Evolutionary conservation across 2,797 vertebrate species (phyloP).

Genomic region (Eptatretus atami): DNA sequence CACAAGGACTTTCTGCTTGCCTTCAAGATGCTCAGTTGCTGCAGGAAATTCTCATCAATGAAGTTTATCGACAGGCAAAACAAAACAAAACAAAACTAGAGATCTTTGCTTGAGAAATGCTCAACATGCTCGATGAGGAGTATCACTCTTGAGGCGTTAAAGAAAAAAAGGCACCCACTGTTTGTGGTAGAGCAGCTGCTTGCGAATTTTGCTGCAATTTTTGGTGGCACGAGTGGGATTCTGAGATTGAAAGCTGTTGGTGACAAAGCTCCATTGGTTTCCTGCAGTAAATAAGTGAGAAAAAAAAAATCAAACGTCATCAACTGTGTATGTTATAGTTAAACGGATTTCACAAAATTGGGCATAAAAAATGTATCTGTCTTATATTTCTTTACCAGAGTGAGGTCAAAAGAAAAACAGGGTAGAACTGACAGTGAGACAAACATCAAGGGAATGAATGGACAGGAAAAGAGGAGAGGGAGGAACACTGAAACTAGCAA

Average conservation of each 20-base stretch:
- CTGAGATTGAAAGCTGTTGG: conserved; percentile 80
- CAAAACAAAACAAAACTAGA: conserved; percentile 12
- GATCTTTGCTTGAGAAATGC: conserved; percentile 21
- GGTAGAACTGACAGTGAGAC: too few relatives aligned
- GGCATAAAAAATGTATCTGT: too few relatives aligned
- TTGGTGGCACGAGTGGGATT: conserved; percentile 49
- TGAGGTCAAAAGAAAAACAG: too few relatives aligned
- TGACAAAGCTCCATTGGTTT: conserved; percentile 98
- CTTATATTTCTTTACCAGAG: too few relatives aligned
- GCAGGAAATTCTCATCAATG: conserved; percentile 16
- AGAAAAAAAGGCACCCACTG: conserved; percentile 35
- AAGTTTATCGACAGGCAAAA: conserved; percentile 6
- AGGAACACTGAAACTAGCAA: too few relatives aligned
- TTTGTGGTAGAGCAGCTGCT: conserved; percentile 92
- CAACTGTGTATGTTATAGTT: too few relatives aligned
- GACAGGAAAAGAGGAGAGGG: too few relatives aligned
- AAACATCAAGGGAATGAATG: too few relatives aligned
- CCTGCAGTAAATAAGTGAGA: conserved; percentile 16
- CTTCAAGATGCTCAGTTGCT: conserved; percentile 99
- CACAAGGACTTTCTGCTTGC: conserved; percentile 98
- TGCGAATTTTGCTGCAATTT: conserved; percentile 85
- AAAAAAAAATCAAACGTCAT: too few relatives aligned
- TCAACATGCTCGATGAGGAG: conserved; percentile 10
- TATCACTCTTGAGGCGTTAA: conserved; percentile 13
- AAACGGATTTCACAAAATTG: too few relatives aligned